phyloP scores from a whole-genome alignment of 2,113 vertebrate species.

The Rhabdomys dilectus region DNA sequence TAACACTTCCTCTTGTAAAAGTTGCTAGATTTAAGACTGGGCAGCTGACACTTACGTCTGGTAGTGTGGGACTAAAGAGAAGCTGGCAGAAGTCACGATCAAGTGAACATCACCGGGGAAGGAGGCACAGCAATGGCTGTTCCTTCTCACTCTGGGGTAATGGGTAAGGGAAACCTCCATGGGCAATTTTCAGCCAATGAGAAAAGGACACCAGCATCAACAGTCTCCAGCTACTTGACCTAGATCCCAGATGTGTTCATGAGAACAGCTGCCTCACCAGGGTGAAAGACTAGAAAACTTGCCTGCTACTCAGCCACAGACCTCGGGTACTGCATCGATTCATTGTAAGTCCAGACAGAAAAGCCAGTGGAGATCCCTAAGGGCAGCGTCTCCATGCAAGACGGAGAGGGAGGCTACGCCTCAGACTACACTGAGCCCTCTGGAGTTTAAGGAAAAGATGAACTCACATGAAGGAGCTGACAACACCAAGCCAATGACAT shows the following conservation, averaged over 20 bases:
- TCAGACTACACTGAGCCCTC: background rate
- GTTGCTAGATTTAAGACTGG: background rate
- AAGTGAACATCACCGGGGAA: background rate
- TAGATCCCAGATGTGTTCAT: background rate
- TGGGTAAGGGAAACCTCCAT: background rate
- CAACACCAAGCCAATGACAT: accelerated
- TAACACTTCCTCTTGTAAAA: constrained; percentile 36
- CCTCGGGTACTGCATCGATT: no score
- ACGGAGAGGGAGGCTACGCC: background rate
- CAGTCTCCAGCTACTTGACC: background rate
- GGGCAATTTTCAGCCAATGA: background rate
- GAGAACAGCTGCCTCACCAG: background rate
- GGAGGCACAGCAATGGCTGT: background rate
- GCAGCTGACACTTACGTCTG: background rate
- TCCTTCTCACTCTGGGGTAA: background rate
- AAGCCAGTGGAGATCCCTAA: background rate
- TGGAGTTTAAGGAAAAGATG: background rate
- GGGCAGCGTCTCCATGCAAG: background rate
- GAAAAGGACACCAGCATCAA: background rate
- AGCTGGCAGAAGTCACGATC: background rate
- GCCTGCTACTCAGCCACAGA: background rate
- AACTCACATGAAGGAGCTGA: accelerated
- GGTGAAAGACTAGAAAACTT: accelerated
- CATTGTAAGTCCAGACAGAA: background rate
- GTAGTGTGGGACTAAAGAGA: background rate